Base-by-base conservation (phyloP, 1,140 invertebrate species). In the Prorops nasuta region DNA sequence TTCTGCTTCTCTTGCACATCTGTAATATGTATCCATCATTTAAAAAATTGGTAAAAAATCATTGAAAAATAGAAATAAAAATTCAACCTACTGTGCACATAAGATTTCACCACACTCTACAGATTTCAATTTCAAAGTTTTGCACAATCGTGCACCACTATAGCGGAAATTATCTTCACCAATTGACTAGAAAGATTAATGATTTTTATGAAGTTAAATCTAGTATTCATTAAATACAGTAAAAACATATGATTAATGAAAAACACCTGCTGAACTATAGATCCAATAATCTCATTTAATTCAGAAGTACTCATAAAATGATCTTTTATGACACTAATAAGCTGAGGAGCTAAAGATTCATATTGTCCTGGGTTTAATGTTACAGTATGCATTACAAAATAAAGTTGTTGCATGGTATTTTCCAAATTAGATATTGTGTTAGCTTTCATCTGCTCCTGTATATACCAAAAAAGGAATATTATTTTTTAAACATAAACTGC, bases 141-240 rank as follows among this genome's bases (percentile, higher is more conserved):
- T 80, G 60, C 83, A 85, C 7, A 85, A 69, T 7, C 84, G 76
- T 16, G 83, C 83, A 28, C 83, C 84, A 57, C 83, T 85, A 69
- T 85, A 86, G 51, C 84, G 80, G 64, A 86, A 85, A 63, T 86
- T 85, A 3, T 80, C 71, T 67, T 85, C 83, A n/a, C 59, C 74
- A 52, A 86, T 82, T 21, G 82, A 84, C 83, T 86, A 54, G 31
- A 70, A 72, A 54, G 17, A 38, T 16, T 22, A 43, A 37, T 1
- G 18, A 48, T 44, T 8, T 50, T 15, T 24, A 24, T 35, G 12
- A 44, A 24, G 17, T 18, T 10, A 9, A 39, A 3, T 20, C 28
- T 2, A 44, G 21, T 18, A 42, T 35, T 46, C 7, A 3, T 21
- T 3, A 18, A 7, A 14, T n/a, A 34, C 42, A 37, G 3, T 19